Evolutionary conservation across 2,113 vertebrate genomes (phyloP).

Genomic region (Zosterops borbonicus): DNA sequence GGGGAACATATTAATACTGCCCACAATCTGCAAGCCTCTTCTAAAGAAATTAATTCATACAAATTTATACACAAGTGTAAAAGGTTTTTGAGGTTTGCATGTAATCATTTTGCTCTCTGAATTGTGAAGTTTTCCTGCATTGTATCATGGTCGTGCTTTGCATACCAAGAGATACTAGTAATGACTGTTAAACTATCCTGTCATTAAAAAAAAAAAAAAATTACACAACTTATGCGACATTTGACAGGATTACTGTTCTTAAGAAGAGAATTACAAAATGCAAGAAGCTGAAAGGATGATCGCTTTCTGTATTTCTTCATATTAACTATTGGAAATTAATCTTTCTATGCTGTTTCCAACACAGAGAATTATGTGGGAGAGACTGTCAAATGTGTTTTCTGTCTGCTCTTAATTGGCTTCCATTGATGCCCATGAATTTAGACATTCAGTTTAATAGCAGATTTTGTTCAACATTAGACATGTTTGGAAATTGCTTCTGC

Average conservation of each 20-base stretch:
- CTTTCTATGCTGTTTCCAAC: neutral
- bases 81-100: neutral
- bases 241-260: neutral
- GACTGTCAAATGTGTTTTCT: neutral
- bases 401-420: neutral
- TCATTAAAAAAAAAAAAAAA: neutral
- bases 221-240: neutral
- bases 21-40: neutral
- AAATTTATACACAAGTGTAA: neutral
- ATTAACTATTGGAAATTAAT: neutral
- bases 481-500: conserved; percentile 1
- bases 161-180: conserved; percentile 3
- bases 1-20: neutral
- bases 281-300: neutral
- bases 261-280: neutral
- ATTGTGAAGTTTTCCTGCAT: conserved; percentile 9
- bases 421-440: neutral
- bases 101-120: neutral
- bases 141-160: conserved; percentile 1
- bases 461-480: neutral
- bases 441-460: neutral
- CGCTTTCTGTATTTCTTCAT: neutral
- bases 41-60: neutral
- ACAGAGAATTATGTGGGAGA: neutral
- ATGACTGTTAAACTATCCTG: neutral